These are phyloP conservation scores for Ligdia adustata DNA, from an alignment of 2,888 invertebrate species.

Conservation along the genomic window DNA sequence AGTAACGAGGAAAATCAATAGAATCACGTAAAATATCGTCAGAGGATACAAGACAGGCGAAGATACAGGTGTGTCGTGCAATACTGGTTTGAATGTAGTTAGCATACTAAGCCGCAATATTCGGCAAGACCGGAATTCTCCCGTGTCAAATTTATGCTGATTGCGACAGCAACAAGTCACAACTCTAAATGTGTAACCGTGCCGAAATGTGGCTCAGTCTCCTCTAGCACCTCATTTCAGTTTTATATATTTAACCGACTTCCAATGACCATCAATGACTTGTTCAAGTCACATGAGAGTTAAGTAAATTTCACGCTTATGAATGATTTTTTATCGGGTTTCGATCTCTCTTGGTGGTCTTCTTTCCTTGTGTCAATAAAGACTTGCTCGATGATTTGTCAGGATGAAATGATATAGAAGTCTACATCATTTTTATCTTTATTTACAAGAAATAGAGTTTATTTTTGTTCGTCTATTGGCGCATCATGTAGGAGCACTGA, in stretches of 20 bases:
- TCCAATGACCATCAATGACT: constrained; percentile 28
- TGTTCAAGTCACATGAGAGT: constrained; percentile 16
- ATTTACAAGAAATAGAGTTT: constrained; percentile 45
- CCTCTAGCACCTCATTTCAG: constrained; percentile 45
- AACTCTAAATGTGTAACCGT: constrained; percentile 49
- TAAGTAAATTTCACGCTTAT: constrained; percentile 14
- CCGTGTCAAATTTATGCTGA: constrained; percentile 50
- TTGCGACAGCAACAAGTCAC: constrained; percentile 48
- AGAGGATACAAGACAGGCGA: constrained; percentile 32
- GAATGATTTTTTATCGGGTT: constrained; percentile 26
- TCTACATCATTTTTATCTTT: constrained; percentile 11
- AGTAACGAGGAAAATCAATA: constrained; percentile 32
- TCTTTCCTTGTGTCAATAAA: constrained; percentile 56
- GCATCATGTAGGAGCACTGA: constrained; percentile 70
- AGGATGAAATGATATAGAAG: constrained; percentile 41
- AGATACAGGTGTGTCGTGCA: constrained; percentile 47
- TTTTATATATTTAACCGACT: constrained; percentile 14
- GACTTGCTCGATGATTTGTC: constrained; percentile 57
- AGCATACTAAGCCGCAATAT: constrained; percentile 46
- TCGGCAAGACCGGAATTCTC: constrained; percentile 58
- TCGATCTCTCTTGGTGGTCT: constrained; percentile 49
- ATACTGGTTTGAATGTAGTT: constrained; percentile 44
- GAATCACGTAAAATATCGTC: constrained; percentile 45
- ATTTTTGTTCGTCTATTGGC: constrained; percentile 46
- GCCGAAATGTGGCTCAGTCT: constrained; percentile 53